Conservation (phyloP, 2,113 vertebrate species). For the Istiophorus platypterus region DNA sequence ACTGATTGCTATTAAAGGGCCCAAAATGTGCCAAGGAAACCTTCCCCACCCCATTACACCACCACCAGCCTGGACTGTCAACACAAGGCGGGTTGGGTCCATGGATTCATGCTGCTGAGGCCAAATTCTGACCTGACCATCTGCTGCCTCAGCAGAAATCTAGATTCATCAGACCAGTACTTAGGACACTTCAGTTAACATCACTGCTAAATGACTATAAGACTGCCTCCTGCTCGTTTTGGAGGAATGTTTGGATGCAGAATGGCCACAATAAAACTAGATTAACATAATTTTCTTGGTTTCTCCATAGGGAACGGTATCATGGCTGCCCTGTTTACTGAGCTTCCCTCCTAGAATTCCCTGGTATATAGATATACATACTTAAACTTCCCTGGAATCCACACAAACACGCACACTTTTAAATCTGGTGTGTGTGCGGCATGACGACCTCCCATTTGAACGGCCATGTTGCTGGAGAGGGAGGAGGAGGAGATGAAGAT, state of each 20-base stretch:
- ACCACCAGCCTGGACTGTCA: no score
- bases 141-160: no score
- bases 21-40: no score
- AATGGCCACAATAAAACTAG: not conserved
- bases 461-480: conserved; percentile 92
- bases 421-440: conserved; percentile 29
- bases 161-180: no score
- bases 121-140: no score
- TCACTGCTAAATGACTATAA: not conserved
- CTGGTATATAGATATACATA: not conserved
- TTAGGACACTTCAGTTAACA: not conserved
- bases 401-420: conserved; percentile 19
- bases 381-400: not conserved
- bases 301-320: conserved; percentile 53
- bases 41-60: no score
- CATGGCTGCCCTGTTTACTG: conserved; percentile 63
- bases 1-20: no score
- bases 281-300: not conserved
- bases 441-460: conserved; percentile 98
- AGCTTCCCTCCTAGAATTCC: conserved; percentile 63
- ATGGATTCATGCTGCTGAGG: no score
- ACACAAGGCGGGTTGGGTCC: no score
- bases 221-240: not conserved
- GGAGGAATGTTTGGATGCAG: not conserved
- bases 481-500: conserved; percentile 84